Percentiles rank a stretch among this genome's conserved stretches.
Conservation (phyloP, 1,140 invertebrate genomes). For the Triops cancriformis region DNA sequence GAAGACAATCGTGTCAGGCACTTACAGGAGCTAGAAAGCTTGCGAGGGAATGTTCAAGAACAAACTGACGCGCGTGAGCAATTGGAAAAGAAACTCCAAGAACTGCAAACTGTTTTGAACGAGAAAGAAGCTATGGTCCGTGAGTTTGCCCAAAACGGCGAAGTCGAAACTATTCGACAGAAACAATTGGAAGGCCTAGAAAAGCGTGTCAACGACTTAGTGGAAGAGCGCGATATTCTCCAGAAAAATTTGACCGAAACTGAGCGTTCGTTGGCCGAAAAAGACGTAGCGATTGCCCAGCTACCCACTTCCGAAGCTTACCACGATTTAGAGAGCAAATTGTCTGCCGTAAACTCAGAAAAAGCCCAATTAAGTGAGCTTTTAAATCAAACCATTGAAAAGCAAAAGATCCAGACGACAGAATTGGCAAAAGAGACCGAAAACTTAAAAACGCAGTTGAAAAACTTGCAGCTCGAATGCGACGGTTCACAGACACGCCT, state of each 20-base stretch:
- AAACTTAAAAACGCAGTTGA: neutral
- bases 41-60: slow-evolving; percentile 1
- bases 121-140: neutral
- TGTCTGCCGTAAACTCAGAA: neutral
- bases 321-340: neutral
- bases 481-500: neutral
- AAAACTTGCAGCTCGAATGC: neutral
- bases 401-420: neutral
- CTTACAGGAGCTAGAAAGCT: slow-evolving; percentile 22
- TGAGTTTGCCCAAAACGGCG: neutral
- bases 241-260: neutral
- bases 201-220: neutral
- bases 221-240: neutral
- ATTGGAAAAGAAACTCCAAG: neutral
- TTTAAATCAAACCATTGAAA: neutral
- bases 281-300: neutral
- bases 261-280: neutral
- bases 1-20: slow-evolving; percentile 27
- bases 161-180: slow-evolving; percentile 3
- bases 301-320: neutral
- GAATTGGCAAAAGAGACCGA: neutral
- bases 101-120: neutral
- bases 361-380: neutral
- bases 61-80: slow-evolving; percentile 21
- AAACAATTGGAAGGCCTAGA: neutral